A percentile compares a stretch with the other conserved stretches of the same genome.
These are phyloP conservation scores for Amphipyra berbera DNA, from an alignment of 2,888 invertebrate genomes.

Conservation along the genomic window DNA sequence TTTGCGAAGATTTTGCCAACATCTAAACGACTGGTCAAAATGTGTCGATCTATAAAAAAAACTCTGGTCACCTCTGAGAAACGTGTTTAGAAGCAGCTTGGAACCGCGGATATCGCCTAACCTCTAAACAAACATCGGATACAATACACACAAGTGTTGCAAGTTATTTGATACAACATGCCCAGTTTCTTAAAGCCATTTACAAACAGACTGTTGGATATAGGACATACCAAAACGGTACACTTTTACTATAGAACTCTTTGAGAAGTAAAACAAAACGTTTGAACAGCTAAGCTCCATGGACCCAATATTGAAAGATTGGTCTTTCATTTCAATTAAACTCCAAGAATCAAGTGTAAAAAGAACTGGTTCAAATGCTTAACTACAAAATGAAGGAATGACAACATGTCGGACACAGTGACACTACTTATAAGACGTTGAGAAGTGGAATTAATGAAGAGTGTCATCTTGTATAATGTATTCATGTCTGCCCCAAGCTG, in stretches of 20 bases:
- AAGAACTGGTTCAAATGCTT: background rate
- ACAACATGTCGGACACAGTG: constrained; percentile 27
- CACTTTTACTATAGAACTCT: background rate
- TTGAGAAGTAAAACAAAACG: no score
- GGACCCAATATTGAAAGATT: no score
- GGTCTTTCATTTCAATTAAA: no score
- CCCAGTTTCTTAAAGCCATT: constrained; percentile 31
- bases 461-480: constrained; percentile 43
- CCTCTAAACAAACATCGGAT: constrained; percentile 50
- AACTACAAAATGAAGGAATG: background rate
- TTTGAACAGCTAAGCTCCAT: no score
- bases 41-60: no score
- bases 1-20: no score
- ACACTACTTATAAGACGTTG: constrained; percentile 19
- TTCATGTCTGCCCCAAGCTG: constrained; percentile 39
- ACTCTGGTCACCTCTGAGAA: background rate
- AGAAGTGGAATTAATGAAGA: constrained; percentile 44
- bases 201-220: constrained; percentile 26
- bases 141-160: constrained; percentile 38
- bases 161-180: constrained; percentile 17
- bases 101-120: constrained; percentile 43
- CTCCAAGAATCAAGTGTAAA: background rate
- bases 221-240: constrained; percentile 15
- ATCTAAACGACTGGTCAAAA: no score
- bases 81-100: constrained; percentile 19